Evolutionary conservation across 2,888 invertebrate species (phyloP).

Genomic region (Lochmaea capreae): DNA sequence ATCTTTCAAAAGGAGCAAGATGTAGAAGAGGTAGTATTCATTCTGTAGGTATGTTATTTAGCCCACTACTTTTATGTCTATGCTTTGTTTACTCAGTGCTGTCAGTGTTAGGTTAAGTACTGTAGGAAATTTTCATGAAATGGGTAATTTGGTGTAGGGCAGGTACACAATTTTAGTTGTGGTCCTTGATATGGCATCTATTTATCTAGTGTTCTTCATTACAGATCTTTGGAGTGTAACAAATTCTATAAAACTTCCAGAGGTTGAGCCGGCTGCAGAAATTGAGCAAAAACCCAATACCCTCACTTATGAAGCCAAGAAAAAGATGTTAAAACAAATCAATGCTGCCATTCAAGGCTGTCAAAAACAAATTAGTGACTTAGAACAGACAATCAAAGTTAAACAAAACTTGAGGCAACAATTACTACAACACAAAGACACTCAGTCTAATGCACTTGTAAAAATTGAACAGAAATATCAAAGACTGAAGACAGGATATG

Average conservation of each 20-base stretch:
- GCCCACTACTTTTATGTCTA: conserved; percentile 9
- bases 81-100: no score
- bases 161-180: not conserved
- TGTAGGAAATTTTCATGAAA: no score
- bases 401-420: conserved; percentile 82
- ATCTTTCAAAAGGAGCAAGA: conserved; percentile 59
- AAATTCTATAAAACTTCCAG: conserved; percentile 50
- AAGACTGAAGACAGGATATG: conserved; percentile 72
- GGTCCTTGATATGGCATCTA: not conserved
- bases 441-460: conserved; percentile 70
- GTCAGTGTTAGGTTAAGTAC: no score
- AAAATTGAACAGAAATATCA: conserved; percentile 74
- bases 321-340: conserved; percentile 60
- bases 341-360: conserved; percentile 53
- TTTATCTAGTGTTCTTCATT: not conserved
- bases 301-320: conserved; percentile 55
- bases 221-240: conserved; percentile 10
- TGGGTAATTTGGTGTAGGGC: no score
- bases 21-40: conserved; percentile 64
- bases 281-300: conserved; percentile 46
- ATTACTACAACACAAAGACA: conserved; percentile 71
- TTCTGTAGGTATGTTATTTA: conserved; percentile 60
- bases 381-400: conserved; percentile 73
- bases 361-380: conserved; percentile 74
- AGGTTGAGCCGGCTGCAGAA: conserved; percentile 49